These are phyloP conservation scores for Monochamus saltuarius DNA, from an alignment of 1,140 invertebrate genomes.

Conservation along the genomic window DNA sequence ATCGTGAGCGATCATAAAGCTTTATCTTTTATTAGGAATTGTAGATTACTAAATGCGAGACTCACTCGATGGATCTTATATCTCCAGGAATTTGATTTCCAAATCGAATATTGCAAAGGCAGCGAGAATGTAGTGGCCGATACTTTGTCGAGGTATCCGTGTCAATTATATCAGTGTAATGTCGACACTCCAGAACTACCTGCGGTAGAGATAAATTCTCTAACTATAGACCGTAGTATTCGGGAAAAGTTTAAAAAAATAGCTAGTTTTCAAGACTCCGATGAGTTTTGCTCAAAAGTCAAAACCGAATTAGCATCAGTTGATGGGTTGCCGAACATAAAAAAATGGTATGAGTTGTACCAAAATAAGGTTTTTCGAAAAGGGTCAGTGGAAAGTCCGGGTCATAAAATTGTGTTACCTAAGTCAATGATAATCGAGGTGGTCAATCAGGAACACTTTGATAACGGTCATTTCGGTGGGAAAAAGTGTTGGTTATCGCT, in stretches of 20 bases:
- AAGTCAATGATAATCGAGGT: background rate
- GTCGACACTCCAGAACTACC: background rate
- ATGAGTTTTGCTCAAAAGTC: background rate
- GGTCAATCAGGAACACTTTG: slow-evolving; percentile 6
- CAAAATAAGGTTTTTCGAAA: background rate
- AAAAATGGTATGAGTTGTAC: background rate
- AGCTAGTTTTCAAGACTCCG: background rate
- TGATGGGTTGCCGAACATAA: background rate
- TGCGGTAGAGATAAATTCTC: background rate
- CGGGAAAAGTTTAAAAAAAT: background rate
- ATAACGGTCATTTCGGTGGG: slow-evolving; percentile 3
- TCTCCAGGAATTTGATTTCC: background rate
- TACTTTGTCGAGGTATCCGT: slow-evolving; percentile 12
- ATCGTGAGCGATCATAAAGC: slow-evolving; percentile 15
- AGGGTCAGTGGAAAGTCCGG: no score
- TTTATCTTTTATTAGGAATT: slow-evolving; percentile 3
- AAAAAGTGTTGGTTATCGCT: background rate
- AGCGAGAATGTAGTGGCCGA: slow-evolving; percentile 13
- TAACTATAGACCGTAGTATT: background rate
- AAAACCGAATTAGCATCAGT: background rate
- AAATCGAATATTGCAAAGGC: no score
- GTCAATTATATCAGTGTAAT: no score
- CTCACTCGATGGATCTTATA: background rate
- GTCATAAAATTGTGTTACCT: no score
- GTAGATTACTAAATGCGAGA: background rate